A percentile compares a stretch with the other conserved stretches of the same genome.
phyloP scores from a whole-genome alignment of 2,797 vertebrate species.

The Neopelma chrysocephalum region DNA sequence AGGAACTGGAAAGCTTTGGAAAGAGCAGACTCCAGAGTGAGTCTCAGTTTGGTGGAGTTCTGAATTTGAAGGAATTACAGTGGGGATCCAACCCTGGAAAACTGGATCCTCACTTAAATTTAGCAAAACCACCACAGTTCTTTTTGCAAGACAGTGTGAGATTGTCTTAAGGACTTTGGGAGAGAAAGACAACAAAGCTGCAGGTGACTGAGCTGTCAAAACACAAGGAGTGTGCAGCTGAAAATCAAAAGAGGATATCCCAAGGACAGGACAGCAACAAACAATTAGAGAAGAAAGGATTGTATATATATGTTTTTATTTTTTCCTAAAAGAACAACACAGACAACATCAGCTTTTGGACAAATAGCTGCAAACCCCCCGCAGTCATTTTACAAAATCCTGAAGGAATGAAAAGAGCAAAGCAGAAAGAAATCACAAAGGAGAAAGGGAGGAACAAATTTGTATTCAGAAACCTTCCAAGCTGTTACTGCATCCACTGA shows the following conservation, averaged over 20 bases:
- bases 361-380: background rate
- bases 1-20: rapidly evolving
- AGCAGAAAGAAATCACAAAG: background rate
- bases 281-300: background rate
- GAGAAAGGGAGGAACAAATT: background rate
- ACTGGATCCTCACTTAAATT: background rate
- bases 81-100: background rate
- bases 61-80: background rate
- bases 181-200: background rate
- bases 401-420: background rate
- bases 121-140: background rate
- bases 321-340: background rate
- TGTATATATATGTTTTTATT: background rate
- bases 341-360: background rate
- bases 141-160: background rate
- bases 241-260: background rate
- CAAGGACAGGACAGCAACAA: background rate
- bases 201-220: background rate
- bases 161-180: background rate
- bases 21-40: background rate
- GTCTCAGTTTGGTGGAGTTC: background rate
- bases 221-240: background rate
- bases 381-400: background rate
- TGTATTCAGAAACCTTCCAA: background rate
- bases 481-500: background rate